Evolutionary conservation across 1,140 invertebrate species (phyloP), one percentile per base, ranked within the genome.

Genomic region (Myzus persicae): DNA sequence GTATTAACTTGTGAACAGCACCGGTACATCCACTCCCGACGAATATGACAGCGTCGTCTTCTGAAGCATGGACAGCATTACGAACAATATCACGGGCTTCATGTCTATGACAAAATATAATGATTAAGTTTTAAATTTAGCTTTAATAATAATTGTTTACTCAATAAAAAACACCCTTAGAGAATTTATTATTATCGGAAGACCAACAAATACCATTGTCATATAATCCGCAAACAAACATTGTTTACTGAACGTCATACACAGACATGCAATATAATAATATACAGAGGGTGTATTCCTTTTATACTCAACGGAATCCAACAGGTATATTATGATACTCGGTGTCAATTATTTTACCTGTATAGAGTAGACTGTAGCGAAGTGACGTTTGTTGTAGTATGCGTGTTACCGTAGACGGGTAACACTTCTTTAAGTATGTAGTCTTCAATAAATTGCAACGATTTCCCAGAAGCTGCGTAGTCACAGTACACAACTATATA

Each of bases 301-400:
- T 76, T 76, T 76, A n/a, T n/a, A 76, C 36, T 76, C 36, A 76
- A 76, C 14, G 59, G n/a, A 76, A 82, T 38, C 76, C 9, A 82
- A 82, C 76, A 82, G 76, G 36, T 82, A 81, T 81, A 38, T 38
- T 20, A 87, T 46, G 42, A 46, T 87, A 46, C 36, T 51, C 36
- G 2, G 22, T 89, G n/a, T 51, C 87, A 89, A 89, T 51, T 87
- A 87, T 18, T 46, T 96, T 96, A 98, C 97, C 98, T 97, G 95
- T 98, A 99, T 51, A 98, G 96, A 90, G 98, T 98, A 24, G 98
- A 98, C 95, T 99, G 98, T 87, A 98, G 95, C 48, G 98, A 98
- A 46, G 98, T 98, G 94, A 98, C 97, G 81, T 97, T 97, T 11
- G 97, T 97, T 8, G 98, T 98, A 1, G 98, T 97, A 95, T 98